Base-by-base conservation (phyloP, 2,888 invertebrate genomes). In the Bruchidius siliquastri region DNA sequence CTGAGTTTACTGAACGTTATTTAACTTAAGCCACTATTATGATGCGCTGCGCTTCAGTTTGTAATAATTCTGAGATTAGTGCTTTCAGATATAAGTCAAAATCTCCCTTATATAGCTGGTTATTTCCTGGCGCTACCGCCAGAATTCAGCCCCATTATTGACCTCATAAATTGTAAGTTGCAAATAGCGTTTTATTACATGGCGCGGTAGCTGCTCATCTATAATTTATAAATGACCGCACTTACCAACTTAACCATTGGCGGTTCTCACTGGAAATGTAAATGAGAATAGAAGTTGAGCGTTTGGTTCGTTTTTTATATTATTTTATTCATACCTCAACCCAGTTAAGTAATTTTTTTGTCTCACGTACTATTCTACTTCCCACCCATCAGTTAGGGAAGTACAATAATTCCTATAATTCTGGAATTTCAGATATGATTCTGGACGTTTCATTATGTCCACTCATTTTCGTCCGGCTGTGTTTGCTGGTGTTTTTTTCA, bases 51-150 rank as follows among this genome's bases (percentile, higher is more conserved):
- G 18, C 49, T 49, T 49, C 49, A 1, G 49, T 3, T 18, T 8
- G 20, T 26, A 68, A 21, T 71, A 32, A n/a, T 68, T 4, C 18
- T n/a, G n/a, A 20, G 30, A 26, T 26, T 22, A 69, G 0, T 18
- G n/a, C 68, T 21, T 32, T 49, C 22, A 18, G 18, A 67, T 1
- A 30, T 67, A 21, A 30, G 67, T 13, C 21, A 20, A 26, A 70
- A 70, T 70, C 22, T 1, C 22, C 21, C 22, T 67, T 71, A 73
- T 21, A 30, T 21, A 32, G 22, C 30, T 71, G 66, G 71, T 71
- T 69, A 69, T 69, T 71, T 73, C 69, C 71, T 71, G 73, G 71
- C 68, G 49, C 20, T 49, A 1, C 49, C 49, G 49, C 49, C 49
- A 49, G 49, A 49, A 49, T 49, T 13, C 49, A 49, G 49, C 49